phyloP scores from a whole-genome alignment of 1,140 invertebrate genomes.

The Agraylea sexmaculata region DNA sequence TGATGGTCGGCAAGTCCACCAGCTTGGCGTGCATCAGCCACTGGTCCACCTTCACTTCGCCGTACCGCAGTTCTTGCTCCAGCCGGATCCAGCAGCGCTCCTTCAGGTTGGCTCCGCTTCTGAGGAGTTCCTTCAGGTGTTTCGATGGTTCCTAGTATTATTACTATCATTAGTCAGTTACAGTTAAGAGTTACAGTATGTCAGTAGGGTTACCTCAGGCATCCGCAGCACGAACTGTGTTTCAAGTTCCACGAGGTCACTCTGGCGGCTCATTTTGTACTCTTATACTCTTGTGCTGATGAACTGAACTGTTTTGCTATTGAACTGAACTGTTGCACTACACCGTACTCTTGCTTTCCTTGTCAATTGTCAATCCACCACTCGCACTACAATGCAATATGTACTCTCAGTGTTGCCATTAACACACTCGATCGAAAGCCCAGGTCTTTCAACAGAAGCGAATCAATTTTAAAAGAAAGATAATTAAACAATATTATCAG shows the following conservation, averaged over 20 bases:
- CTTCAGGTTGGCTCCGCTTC: conserved; percentile 66
- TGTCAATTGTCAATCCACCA: no score
- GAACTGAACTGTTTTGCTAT: no score
- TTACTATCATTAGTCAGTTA: conserved; percentile 4
- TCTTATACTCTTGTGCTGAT: no score
- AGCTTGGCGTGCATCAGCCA: conserved; percentile 80
- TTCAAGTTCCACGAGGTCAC: conserved; percentile 65
- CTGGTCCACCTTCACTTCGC: conserved; percentile 80
- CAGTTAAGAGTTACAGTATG: neutral
- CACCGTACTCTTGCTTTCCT: no score
- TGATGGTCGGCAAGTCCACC: conserved; percentile 84
- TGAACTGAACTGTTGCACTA: no score
- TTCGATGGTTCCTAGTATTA: conserved; percentile 60
- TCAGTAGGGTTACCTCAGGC: conserved; percentile 46
- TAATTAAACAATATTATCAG: no score
- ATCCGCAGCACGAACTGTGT: conserved; percentile 80
- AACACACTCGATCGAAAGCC: no score
- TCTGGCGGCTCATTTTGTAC: no score
- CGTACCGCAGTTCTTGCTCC: conserved; percentile 82
- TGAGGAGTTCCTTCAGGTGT: conserved; percentile 60
- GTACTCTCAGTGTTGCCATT: no score
- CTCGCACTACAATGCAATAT: no score
- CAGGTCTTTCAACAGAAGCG: no score
- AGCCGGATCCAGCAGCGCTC: conserved; percentile 82
- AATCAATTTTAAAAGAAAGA: no score